These are phyloP conservation scores for Dryomyza anilis DNA, from an alignment of 2,888 invertebrate species.

Conservation along the genomic window DNA sequence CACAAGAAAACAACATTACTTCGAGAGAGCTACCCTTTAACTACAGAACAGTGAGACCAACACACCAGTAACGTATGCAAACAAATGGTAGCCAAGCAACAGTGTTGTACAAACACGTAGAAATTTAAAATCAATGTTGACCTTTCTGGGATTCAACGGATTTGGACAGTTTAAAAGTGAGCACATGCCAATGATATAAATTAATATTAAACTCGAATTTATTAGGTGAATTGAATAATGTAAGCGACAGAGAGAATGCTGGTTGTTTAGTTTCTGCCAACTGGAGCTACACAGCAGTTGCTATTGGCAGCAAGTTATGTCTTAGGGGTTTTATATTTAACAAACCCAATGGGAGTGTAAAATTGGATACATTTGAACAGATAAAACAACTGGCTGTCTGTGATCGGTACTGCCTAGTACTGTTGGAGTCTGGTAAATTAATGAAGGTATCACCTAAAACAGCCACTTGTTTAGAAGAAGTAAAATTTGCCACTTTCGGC, in stretches of 20 bases:
- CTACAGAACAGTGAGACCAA: no score
- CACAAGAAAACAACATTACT: no score
- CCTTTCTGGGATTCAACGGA: conserved; percentile 54
- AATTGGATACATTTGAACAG: conserved; percentile 35
- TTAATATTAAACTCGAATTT: no score
- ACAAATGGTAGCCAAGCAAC: no score
- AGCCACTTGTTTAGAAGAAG: conserved; percentile 35
- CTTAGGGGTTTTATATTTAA: conserved; percentile 45
- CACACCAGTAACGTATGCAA: no score
- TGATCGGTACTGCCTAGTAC: conserved; percentile 50
- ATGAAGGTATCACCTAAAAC: conserved; percentile 43
- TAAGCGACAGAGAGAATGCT: no score
- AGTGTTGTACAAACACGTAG: no score
- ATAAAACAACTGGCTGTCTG: conserved; percentile 46
- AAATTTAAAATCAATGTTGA: no score
- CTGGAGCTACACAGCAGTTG: conserved; percentile 53
- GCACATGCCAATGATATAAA: no score
- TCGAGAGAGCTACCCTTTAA: no score
- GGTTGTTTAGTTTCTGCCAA: conserved; percentile 39
- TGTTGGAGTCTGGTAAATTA: conserved; percentile 49
- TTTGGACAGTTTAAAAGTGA: conserved; percentile 52
- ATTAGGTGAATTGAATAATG: no score
- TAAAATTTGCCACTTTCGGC: conserved; percentile 36
- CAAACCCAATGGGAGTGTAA: conserved; percentile 31
- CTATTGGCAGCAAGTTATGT: conserved; percentile 36